Base-by-base conservation (phyloP, 2,888 invertebrate species). In the Drosophila prostipennis region DNA sequence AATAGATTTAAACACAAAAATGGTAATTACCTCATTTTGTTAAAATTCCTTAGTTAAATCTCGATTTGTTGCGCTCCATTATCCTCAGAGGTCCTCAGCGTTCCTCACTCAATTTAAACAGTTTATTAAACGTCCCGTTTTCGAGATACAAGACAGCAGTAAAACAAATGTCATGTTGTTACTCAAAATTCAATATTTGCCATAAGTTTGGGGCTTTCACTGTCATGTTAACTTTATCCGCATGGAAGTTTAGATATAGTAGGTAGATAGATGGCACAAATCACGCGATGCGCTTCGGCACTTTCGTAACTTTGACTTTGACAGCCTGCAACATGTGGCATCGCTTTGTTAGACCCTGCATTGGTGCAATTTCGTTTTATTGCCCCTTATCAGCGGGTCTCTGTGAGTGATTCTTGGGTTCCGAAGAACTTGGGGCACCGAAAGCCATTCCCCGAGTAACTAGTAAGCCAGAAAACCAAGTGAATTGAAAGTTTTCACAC, bases 401-500 rank as follows among this genome's bases (percentile, higher is more conserved):
- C 3, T 34, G 40, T 34, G 3, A 19, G 61, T 40, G 26, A 48
- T 46, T 59, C 61, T 26, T 34, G 32, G 60, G 23, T 48, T 60
- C 46, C 40, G 7, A 26, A 26, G 46, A 61, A 61, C 46, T 55
- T 14, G 39, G 39, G 55, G 29, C 39, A 32, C 46, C 29, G 37
- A 54, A 40, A 55, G 40, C 54, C 32, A 55, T 23, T 55, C 46
- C 40, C 48, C 19, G 19, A 16, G 40, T 40, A 42, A 42, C 61
- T 34, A 6, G 29, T 29, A 29, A 29, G 7, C 29, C 7, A 29
- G 7, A 29, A 29, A 29, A 48, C 42, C 40, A 61, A 48, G 61
- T 61, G 63, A 63, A 63, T 63, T 63, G 61, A 63, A 63, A 63
- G 61, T 63, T 63, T 63, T 63, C 61, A 61, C 61, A 63, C 61